Evolutionary conservation across 23 tunicate species (phyloP).

Genomic region (Styela clava): DNA sequence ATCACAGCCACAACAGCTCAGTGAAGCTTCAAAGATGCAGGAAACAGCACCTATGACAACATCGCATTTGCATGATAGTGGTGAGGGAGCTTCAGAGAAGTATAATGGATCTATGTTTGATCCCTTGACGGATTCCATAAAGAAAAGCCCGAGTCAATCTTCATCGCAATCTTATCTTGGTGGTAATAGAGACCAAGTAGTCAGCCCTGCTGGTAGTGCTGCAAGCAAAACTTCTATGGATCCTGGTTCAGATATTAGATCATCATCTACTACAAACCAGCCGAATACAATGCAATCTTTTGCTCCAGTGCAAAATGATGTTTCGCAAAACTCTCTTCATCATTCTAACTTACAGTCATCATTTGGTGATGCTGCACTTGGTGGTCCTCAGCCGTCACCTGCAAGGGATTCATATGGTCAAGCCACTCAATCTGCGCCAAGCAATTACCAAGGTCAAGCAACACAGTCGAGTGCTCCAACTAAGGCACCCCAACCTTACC

Average conservation of each 20-base stretch:
- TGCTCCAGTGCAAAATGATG: not conserved
- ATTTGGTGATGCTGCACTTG: conserved; percentile 25
- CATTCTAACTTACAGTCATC: conserved; percentile 26
- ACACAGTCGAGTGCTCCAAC: conserved; percentile 6
- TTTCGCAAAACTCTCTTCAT: conserved; percentile 16
- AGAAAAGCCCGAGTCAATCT: not conserved
- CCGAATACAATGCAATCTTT: conserved; percentile 12
- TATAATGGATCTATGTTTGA: conserved; percentile 51
- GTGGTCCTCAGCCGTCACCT: conserved; percentile 17
- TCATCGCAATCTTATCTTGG: not conserved
- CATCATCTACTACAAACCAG: conserved; percentile 7
- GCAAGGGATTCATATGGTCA: not conserved
- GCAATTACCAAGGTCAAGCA: conserved; percentile 15
- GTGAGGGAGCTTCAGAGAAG: not conserved
- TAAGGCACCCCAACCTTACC: not conserved
- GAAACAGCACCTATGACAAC: conserved; percentile 13
- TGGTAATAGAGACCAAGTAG: conserved; percentile 25
- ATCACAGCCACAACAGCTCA: not conserved
- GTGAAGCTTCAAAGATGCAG: conserved; percentile 12
- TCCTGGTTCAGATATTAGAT: conserved; percentile 6
- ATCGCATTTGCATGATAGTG: conserved; percentile 12
- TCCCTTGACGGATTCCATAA: conserved; percentile 30
- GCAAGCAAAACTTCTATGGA: conserved; percentile 25
- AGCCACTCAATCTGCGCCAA: conserved; percentile 4
- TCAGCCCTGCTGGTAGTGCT: conserved; percentile 54